phyloP scores from a whole-genome alignment of 2,888 invertebrate genomes.

The Chirona hameri region DNA sequence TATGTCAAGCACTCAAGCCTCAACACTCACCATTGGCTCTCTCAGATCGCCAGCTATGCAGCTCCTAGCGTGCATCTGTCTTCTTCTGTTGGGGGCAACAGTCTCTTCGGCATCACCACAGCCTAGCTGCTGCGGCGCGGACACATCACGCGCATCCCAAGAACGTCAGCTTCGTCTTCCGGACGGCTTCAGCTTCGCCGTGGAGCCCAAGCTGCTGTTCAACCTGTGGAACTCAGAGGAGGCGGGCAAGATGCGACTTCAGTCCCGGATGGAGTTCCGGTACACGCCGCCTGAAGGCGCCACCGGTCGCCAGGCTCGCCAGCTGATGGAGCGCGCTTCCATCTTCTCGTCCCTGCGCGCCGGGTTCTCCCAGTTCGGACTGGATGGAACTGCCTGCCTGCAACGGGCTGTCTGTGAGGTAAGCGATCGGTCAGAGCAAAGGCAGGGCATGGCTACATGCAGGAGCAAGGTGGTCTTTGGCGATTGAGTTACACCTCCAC shows the following conservation, averaged over 20 bases:
- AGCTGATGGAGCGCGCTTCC: neutral
- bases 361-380: neutral
- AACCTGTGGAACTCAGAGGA: neutral
- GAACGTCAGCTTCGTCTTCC: neutral
- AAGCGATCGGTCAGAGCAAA: neutral
- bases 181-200: neutral
- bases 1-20: too few species aligned
- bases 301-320: neutral
- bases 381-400: neutral
- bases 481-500: too few species aligned
- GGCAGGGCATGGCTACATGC: too few species aligned
- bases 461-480: too few species aligned
- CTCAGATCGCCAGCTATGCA: too few species aligned
- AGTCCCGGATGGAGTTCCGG: neutral
- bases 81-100: too few species aligned
- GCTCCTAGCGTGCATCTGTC: too few species aligned
- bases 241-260: neutral
- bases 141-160: neutral
- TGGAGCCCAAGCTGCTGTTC: neutral
- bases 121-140: neutral
- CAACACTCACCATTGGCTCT: too few species aligned
- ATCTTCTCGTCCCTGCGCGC: neutral
- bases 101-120: too few species aligned
- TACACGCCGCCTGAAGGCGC: neutral
- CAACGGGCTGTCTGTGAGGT: conserved; percentile 1